phyloP scores from a whole-genome alignment of 2,797 vertebrate species.

The Pempheris klunzingeri region DNA sequence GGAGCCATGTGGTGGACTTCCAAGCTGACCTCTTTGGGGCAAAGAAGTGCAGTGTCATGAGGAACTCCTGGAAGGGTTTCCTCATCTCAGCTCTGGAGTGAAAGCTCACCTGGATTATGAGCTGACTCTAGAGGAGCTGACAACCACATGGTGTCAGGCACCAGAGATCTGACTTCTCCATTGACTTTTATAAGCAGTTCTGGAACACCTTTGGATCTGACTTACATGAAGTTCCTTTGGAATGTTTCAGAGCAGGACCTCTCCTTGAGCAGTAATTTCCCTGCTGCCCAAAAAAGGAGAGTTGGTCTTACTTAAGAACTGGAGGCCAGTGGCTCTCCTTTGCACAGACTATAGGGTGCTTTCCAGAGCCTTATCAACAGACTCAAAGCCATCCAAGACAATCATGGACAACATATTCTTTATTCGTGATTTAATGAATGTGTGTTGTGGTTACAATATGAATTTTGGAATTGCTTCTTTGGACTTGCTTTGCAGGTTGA shows the following conservation, averaged over 20 bases:
- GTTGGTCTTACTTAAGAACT: no score
- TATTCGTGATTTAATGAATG: no score
- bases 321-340: no score
- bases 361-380: no score
- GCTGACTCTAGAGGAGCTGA: slow-evolving; percentile 1
- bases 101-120: neutral
- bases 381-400: no score
- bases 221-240: neutral
- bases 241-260: neutral
- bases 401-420: no score
- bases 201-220: neutral
- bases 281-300: no score
- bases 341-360: no score
- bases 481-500: no score
- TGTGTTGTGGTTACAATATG: no score
- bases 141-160: neutral
- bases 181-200: neutral
- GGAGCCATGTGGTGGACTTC: neutral
- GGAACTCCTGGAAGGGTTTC: slow-evolving; percentile 9
- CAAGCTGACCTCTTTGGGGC: slow-evolving; percentile 7
- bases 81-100: neutral
- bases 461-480: no score
- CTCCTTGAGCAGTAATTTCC: no score
- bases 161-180: neutral
- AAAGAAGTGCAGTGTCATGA: neutral